Base-by-base conservation (phyloP, 2,888 invertebrate genomes). In the Chloroclystis v-ata region DNA sequence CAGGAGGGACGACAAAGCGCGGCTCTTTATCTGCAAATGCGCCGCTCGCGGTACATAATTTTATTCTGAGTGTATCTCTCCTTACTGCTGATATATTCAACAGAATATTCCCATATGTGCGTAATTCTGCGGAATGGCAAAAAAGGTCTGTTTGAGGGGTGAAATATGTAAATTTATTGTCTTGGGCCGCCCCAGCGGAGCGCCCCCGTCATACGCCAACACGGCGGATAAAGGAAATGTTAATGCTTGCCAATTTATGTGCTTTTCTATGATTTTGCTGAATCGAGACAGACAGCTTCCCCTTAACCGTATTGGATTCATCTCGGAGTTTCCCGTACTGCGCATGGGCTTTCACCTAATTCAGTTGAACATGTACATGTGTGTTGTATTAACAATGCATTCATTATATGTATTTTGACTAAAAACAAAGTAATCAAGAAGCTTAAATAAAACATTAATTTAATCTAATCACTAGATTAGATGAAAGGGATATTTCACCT, bases 141-240 rank as follows among this genome's bases (percentile, higher is more conserved):
- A 86, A 86, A 86, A 86, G 87, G 87, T 86, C 87, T 85, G 82
- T 84, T 85, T 83, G 85, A 85, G 87, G 86, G 87, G 87, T 84
- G 85, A 87, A 87, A 87, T 87, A 87, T 87, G 87, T 87, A 87
- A 87, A 87, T 87, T 86, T 87, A 87, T 87, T 87, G 87, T 87
- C 85, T 87, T 84, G 86, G 86, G 87, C 85, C 84, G 82, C 80
- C 75, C 76, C 72, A 65, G 61, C 67, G 48, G 61, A 63, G 79
- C 78, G 78, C 82, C 82, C 85, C 82, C 86, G 83, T 87, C 87
- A 87, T 87, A 87, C 78, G 72, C 82, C 85, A 83, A 87, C 86
- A 86, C 87, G 83, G 82, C 78, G 84, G 81, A 85, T 85, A 86
- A 86, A 87, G 87, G 84, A 85, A 86, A 87, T 87, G 87, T 87